Evolutionary conservation across 1,140 invertebrate genomes (phyloP), one percentile per base, ranked within the genome.

Genomic region (Musca domestica): DNA sequence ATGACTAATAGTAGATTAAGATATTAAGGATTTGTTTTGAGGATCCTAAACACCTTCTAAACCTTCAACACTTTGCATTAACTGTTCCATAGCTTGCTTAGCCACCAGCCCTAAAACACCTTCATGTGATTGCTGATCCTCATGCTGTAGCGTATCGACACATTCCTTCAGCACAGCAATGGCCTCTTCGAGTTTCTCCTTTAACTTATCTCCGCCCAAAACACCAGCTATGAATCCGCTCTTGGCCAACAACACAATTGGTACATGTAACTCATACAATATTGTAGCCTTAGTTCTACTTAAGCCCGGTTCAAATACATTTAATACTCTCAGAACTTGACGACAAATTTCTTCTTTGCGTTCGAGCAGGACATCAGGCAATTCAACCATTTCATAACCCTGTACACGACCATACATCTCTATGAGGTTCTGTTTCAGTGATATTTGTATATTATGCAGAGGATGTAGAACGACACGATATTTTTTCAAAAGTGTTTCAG

Each of bases 261-360:
- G 90, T 7, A 90, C 90, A 73, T 93, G 91, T 25, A 93, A 76
- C 74, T 94, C 91, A 74, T 93, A 94, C 6, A 93, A 74, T 70
- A 89, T 89, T 83, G 91, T 87, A 14, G 90, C 93, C 83, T 92
- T 86, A 67, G 92, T 85, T 68, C 92, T 83, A 54, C 88, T 90
- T 47, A 88, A 83, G 17, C 92, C 92, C 0, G 92, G 92, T 69
- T 91, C 89, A 41, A 94, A 85, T 12, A 90, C 81, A 72, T 92
- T 86, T 1, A 93, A 81, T 22, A 92, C 86, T 27, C 85, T 83
- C 10, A 94, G 78, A 0, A 94, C 76, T 14, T 89, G 82, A 7
- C 85, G 83, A 70, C 92, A 93, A 54, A 92, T 83, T 4, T 91
- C 87, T 0, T 88, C 85, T 83, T 94, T 95, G 27, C 90, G 84